Evolutionary conservation across 2,888 invertebrate genomes (phyloP).

Genomic region (Drosophila falleni): DNA sequence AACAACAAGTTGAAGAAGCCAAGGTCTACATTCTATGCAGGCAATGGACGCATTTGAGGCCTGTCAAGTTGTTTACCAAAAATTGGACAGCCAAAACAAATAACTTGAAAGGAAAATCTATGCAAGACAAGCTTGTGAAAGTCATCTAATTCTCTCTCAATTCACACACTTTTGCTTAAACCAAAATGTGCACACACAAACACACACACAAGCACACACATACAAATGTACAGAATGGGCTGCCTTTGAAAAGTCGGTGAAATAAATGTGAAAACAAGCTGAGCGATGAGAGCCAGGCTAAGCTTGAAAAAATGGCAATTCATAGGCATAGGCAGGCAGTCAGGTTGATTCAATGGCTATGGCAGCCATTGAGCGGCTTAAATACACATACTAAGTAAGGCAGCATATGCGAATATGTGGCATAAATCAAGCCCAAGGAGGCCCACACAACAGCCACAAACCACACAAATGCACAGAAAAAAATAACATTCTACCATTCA

Average conservation of each 20-base stretch:
- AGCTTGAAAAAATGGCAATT: constrained; percentile 72
- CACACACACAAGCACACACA: constrained; percentile 22
- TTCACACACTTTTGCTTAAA: constrained; percentile 60
- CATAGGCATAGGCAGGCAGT: constrained; percentile 50
- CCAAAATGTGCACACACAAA: constrained; percentile 30
- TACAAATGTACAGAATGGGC: constrained; percentile 13
- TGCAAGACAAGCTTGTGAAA: constrained; percentile 50
- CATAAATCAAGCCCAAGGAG: constrained; percentile 68
- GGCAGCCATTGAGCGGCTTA: constrained; percentile 75
- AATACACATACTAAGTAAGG: constrained; percentile 52
- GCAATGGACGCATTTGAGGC: constrained; percentile 24
- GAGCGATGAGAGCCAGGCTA: constrained; percentile 42
- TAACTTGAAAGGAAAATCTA: constrained; percentile 64
- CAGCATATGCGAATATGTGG: constrained; percentile 60
- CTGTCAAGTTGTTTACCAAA: constrained; percentile 63
- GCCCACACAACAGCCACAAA: constrained; percentile 29
- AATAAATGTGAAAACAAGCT: constrained; percentile 65
- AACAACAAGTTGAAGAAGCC: constrained; percentile 6
- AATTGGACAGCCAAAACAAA: constrained; percentile 66
- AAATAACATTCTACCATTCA: too few species aligned
- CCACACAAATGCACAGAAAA: constrained; percentile 1
- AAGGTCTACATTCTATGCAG: constrained; percentile 41
- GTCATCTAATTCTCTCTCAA: constrained; percentile 66
- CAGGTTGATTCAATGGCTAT: constrained; percentile 71
- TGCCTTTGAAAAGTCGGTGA: constrained; percentile 64